These are phyloP conservation scores for Drosophila aldrichi DNA, from an alignment of 2,888 invertebrate species.

Conservation along the genomic window DNA sequence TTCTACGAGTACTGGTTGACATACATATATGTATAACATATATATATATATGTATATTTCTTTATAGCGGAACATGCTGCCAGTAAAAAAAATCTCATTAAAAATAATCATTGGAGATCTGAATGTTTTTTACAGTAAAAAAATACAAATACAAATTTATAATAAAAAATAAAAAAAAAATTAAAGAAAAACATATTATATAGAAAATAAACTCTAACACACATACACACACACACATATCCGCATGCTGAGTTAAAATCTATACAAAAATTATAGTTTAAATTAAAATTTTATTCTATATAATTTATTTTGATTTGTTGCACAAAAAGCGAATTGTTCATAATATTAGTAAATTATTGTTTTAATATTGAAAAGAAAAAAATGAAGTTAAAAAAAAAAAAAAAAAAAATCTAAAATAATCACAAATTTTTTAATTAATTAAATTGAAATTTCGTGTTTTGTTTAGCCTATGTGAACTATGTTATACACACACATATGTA, in stretches of 20 bases:
- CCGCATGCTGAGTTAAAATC: conserved; percentile 47
- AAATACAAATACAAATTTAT: conserved; percentile 14
- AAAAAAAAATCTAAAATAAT: conserved; percentile 14
- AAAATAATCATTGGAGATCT: conserved; percentile 68
- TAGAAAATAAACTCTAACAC: conserved; percentile 44
- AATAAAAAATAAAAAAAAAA: conserved; percentile 1
- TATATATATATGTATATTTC: conserved; percentile 21
- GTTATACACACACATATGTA: conserved; percentile 10
- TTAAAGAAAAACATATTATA: conserved; percentile 27
- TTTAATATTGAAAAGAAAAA: conserved; percentile 35
- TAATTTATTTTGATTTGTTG: conserved; percentile 44
- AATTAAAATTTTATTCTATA: conserved; percentile 21
- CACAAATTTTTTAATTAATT: conserved; percentile 12
- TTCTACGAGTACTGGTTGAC: conserved; percentile 41
- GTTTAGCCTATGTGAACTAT: conserved; percentile 16
- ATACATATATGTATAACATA: conserved; percentile 11
- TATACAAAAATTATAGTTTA: not conserved
- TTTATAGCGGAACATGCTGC: conserved; percentile 63
- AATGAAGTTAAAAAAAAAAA: conserved; percentile 39
- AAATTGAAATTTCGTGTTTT: conserved; percentile 23
- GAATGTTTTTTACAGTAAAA: conserved; percentile 70
- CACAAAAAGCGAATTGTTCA: conserved; percentile 40
- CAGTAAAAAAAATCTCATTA: conserved; percentile 55
- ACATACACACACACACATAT: conserved; percentile 39
- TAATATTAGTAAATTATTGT: conserved; percentile 69